Conservation (phyloP, 2,888 invertebrate genomes). For the Gryllus longicercus region DNA sequence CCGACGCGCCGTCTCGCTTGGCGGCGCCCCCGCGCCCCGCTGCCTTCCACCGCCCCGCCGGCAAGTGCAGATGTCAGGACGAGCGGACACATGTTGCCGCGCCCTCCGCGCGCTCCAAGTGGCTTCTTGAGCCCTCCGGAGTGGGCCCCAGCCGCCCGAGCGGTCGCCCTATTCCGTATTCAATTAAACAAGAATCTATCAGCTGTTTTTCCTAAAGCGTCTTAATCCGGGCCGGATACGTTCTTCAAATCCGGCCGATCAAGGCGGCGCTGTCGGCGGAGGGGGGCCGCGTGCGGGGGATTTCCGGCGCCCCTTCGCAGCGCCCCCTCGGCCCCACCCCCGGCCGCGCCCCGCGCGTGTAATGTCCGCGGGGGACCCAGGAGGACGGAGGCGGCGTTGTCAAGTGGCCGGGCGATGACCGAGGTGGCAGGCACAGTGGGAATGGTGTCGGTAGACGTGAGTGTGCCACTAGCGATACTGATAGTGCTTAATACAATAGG, state of each 20-base stretch:
- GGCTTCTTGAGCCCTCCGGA: constrained; percentile 26
- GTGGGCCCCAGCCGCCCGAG: constrained; percentile 2
- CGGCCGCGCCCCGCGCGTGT: constrained; percentile 11
- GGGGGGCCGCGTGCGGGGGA: constrained; percentile 20
- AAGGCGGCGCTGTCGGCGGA: constrained; percentile 30
- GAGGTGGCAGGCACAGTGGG: no score
- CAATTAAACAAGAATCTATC: constrained; percentile 69
- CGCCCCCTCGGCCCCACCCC: constrained; percentile 11
- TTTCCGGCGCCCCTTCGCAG: constrained; percentile 22
- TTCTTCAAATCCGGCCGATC: constrained; percentile 5
- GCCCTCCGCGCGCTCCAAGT: constrained; percentile 28
- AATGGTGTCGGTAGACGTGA: no score
- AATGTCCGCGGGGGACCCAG: neutral
- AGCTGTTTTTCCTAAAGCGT: constrained; percentile 48
- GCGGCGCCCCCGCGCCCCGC: neutral
- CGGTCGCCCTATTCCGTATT: constrained; percentile 58
- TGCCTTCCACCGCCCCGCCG: neutral
- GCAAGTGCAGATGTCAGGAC: constrained; percentile 7
- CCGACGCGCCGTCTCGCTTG: neutral
- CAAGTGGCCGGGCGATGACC: neutral
- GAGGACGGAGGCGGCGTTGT: constrained; percentile 5
- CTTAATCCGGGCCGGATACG: constrained; percentile 41
- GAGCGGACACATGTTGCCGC: neutral
- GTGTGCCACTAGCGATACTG: no score
- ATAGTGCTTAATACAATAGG: no score